Evolutionary conservation across 1,140 invertebrate genomes (phyloP).

Genomic region (Papilio dardanus): DNA sequence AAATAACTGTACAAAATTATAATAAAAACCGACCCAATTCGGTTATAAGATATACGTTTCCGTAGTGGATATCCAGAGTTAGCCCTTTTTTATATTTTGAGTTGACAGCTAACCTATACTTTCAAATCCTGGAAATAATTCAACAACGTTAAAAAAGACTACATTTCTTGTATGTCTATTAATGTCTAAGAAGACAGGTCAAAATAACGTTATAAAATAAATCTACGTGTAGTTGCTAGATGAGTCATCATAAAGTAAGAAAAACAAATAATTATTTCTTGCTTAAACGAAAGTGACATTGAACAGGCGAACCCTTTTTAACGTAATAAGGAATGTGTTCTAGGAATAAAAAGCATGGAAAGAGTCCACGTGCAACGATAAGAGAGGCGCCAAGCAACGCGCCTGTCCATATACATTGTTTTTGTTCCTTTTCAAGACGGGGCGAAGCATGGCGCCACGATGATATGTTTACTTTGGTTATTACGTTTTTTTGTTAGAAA

Average conservation of each 20-base stretch:
- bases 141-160: too few species aligned
- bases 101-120: too few species aligned
- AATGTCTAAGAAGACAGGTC: neutral
- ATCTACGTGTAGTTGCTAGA: neutral
- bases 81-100: too few species aligned
- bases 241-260: slow-evolving; percentile 30
- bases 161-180: too few species aligned
- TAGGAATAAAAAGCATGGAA: slow-evolving; percentile 59
- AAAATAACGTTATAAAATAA: neutral
- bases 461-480: slow-evolving; percentile 62
- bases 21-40: too few species aligned
- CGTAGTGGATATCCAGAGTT: too few species aligned
- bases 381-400: slow-evolving; percentile 65
- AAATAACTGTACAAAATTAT: too few species aligned
- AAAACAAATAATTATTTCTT: slow-evolving; percentile 30
- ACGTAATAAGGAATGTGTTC: slow-evolving; percentile 50
- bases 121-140: too few species aligned
- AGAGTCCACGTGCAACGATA: slow-evolving; percentile 71
- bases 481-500: slow-evolving; percentile 39
- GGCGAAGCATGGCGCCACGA: slow-evolving; percentile 58
- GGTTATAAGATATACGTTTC: too few species aligned
- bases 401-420: slow-evolving; percentile 51
- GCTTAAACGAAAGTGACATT: slow-evolving; percentile 21
- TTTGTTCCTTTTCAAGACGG: slow-evolving; percentile 53
- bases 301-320: slow-evolving; percentile 44